Conservation (phyloP, 2,797 vertebrate genomes). For the Centroberyx gerrardi region DNA sequence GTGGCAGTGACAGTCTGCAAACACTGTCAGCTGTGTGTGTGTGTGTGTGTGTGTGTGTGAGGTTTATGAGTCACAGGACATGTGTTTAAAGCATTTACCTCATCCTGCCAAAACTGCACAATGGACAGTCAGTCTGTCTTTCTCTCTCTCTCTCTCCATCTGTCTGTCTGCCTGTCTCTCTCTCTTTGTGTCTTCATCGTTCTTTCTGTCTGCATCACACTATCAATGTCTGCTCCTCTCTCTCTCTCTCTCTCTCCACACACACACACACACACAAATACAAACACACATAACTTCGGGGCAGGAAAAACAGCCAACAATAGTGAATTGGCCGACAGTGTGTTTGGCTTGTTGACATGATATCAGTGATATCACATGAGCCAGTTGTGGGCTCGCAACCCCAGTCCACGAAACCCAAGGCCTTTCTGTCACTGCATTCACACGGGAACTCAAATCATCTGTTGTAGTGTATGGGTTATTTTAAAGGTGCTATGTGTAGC, state of each 20-base stretch:
- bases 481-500: too few species aligned
- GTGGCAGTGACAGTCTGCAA: neutral
- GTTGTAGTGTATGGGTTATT: too few species aligned
- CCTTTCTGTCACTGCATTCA: slow-evolving; percentile 4
- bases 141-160: neutral
- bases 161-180: neutral
- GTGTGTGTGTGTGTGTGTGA: slow-evolving; percentile 13
- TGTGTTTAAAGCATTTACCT: slow-evolving; percentile 38
- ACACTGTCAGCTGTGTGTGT: slow-evolving; percentile 5
- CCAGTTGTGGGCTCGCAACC: slow-evolving; percentile 6
- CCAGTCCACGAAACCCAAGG: slow-evolving; percentile 17
- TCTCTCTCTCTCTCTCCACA: slow-evolving; percentile 6
- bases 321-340: slow-evolving; percentile 35
- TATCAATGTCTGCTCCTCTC: slow-evolving; percentile 5
- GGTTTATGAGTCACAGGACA: slow-evolving; percentile 36
- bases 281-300: neutral
- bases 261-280: slow-evolving; percentile 1
- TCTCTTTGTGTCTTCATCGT: neutral
- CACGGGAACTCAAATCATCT: slow-evolving; percentile 7
- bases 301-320: slow-evolving; percentile 44
- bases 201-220: slow-evolving; percentile 4
- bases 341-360: slow-evolving; percentile 41
- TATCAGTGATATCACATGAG: slow-evolving; percentile 39
- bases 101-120: slow-evolving; percentile 50
- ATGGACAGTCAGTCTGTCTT: slow-evolving; percentile 11